These are phyloP conservation scores for Neopelma chrysocephalum DNA, from an alignment of 2,797 vertebrate genomes.

Conservation along the genomic window DNA sequence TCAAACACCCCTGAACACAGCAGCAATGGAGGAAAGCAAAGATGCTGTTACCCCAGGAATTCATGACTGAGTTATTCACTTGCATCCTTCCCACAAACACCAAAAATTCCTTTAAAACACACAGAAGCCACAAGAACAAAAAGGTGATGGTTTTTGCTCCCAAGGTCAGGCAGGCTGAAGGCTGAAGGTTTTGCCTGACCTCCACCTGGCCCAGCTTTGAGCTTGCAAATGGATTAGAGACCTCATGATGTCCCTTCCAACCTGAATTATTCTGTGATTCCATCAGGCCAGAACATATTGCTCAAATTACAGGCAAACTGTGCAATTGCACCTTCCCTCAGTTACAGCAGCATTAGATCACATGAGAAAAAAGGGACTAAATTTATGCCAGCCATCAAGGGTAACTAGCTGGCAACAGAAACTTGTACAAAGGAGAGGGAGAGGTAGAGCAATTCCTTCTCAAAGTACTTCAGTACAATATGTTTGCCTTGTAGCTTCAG, in stretches of 20 bases:
- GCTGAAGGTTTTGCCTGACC: not conserved
- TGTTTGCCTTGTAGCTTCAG: constrained; percentile 15
- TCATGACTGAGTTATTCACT: not conserved
- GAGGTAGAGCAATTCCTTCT: not conserved
- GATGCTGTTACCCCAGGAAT: not conserved
- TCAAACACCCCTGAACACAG: not conserved
- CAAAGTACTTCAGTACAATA: not conserved
- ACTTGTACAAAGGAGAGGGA: not conserved
- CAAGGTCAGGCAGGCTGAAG: not conserved
- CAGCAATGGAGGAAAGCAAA: not conserved
- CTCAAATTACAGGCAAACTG: not conserved
- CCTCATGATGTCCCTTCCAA: not conserved
- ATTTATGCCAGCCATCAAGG: not conserved
- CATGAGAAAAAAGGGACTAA: not conserved
- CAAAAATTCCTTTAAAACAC: not conserved
- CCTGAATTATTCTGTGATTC: not conserved
- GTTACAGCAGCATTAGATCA: not conserved
- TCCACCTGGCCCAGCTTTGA: not conserved
- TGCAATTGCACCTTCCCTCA: not conserved
- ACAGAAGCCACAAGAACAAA: not conserved
- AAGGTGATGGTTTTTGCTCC: not conserved
- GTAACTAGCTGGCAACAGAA: not conserved
- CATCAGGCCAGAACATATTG: not conserved
- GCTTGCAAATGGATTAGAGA: not conserved
- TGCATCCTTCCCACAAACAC: not conserved